These are phyloP conservation scores for Pristionchus entomophagus DNA, from an alignment of 2,888 invertebrate genomes.

Conservation along the genomic window DNA sequence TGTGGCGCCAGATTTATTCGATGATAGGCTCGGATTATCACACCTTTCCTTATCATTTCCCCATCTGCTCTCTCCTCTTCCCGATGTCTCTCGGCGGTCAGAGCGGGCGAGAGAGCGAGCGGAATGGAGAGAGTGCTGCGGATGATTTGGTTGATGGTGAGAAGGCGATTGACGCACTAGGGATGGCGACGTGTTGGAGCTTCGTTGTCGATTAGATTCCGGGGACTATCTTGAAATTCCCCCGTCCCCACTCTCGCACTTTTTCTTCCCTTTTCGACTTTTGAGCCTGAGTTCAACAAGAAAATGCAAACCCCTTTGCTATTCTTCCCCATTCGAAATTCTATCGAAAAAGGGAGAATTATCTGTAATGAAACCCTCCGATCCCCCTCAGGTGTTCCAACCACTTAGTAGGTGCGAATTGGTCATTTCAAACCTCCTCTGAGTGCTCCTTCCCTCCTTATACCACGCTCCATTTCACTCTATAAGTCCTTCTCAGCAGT, in stretches of 20 bases:
- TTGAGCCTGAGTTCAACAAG: no score
- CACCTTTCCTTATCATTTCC: slow-evolving; percentile 26
- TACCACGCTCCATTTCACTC: slow-evolving; percentile 36
- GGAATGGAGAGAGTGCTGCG: neutral
- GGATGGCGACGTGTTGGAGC: neutral
- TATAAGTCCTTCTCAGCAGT: slow-evolving; percentile 12
- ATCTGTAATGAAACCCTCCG: no score
- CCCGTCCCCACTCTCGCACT: no score
- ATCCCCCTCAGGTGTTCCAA: neutral
- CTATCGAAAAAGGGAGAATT: no score
- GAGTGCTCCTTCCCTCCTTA: neutral
- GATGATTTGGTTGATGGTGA: slow-evolving; percentile 42
- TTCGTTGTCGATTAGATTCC: no score
- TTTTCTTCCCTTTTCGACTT: neutral
- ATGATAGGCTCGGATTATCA: slow-evolving; percentile 28
- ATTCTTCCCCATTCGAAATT: no score
- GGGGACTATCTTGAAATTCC: neutral
- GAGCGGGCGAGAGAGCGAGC: neutral
- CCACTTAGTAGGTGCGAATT: slow-evolving; percentile 41
- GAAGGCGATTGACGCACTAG: slow-evolving; percentile 18
- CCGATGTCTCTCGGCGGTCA: neutral
- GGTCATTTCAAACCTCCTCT: slow-evolving; percentile 21
- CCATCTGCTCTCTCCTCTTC: neutral
- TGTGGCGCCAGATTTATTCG: neutral
- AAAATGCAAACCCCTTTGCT: no score